Percentiles rank a stretch among this genome's conserved stretches.
Conservation (phyloP, 2,888 invertebrate species). For the Hirtodrosophila histrioides region DNA sequence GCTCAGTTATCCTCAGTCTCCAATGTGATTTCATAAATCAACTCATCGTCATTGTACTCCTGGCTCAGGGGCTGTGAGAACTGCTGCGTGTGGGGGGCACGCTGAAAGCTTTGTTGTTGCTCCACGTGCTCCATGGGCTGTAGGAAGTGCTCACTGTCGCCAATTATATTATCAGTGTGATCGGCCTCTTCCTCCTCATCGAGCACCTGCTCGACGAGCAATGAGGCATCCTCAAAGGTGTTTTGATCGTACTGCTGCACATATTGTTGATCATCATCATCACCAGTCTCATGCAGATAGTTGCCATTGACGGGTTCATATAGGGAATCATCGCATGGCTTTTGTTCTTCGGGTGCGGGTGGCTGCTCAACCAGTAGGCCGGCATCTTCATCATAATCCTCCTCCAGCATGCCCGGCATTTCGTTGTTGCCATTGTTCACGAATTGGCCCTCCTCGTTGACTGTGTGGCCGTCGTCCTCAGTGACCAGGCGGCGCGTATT, state of each 20-base stretch:
- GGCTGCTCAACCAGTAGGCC: slow-evolving; percentile 48
- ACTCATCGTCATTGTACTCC: slow-evolving; percentile 51
- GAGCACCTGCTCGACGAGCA: slow-evolving; percentile 44
- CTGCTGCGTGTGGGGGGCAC: slow-evolving; percentile 20
- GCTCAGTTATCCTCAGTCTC: slow-evolving; percentile 67
- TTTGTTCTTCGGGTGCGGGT: not conserved
- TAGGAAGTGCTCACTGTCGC: slow-evolving; percentile 44
- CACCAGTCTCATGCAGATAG: slow-evolving; percentile 23
- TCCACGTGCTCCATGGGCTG: slow-evolving; percentile 14
- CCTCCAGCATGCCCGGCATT: slow-evolving; percentile 45
- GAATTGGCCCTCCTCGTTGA: not conserved
- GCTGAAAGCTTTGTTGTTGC: slow-evolving; percentile 16
- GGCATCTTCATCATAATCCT: slow-evolving; percentile 65
- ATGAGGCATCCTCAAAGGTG: slow-evolving; percentile 31
- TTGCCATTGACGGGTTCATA: slow-evolving; percentile 25
- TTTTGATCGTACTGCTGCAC: slow-evolving; percentile 45
- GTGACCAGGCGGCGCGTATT: slow-evolving; percentile 66
- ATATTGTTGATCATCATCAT: slow-evolving; percentile 19
- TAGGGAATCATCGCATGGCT: slow-evolving; percentile 2
- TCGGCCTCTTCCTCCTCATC: slow-evolving; percentile 28
- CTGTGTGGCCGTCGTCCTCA: slow-evolving; percentile 3
- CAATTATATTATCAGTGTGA: slow-evolving; percentile 25
- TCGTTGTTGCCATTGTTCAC: slow-evolving; percentile 17
- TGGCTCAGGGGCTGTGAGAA: slow-evolving; percentile 32
- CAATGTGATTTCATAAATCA: slow-evolving; percentile 70